Evolutionary conservation across 2,888 invertebrate genomes (phyloP).

Genomic region (Hetaerina titia): DNA sequence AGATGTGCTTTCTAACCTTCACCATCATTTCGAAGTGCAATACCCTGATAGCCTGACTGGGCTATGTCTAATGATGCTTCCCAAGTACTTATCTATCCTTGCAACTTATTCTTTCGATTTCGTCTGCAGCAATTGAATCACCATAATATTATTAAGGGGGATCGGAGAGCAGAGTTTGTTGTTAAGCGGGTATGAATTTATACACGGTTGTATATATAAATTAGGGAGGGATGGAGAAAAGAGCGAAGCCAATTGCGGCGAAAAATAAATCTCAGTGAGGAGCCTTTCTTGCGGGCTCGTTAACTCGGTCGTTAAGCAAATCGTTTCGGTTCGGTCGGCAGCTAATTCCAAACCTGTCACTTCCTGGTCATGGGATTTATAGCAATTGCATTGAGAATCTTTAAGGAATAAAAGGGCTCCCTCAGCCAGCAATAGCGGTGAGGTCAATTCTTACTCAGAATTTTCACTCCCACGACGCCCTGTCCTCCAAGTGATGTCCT

Average conservation of each 20-base stretch:
- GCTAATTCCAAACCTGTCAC: slow-evolving; percentile 18
- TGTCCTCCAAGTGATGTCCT: too few relatives aligned
- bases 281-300: not conserved
- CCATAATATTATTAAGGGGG: too few relatives aligned
- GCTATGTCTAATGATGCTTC: too few relatives aligned
- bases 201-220: too few relatives aligned
- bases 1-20: too few relatives aligned
- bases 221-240: not conserved
- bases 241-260: not conserved
- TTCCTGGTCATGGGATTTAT: slow-evolving; percentile 10
- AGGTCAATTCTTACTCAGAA: not conserved
- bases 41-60: too few relatives aligned
- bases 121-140: too few relatives aligned
- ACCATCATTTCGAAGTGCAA: too few relatives aligned
- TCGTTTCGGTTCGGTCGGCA: not conserved
- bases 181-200: too few relatives aligned
- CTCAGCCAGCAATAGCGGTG: not conserved
- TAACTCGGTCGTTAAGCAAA: not conserved
- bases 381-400: not conserved
- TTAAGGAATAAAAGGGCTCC: not conserved
- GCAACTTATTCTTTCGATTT: too few relatives aligned
- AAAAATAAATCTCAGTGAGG: not conserved
- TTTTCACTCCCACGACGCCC: not conserved
- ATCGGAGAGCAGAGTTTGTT: too few relatives aligned
- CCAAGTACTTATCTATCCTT: too few relatives aligned